Evolutionary conservation across 2,888 invertebrate species (phyloP).

Genomic region (Eupithecia inturbata): DNA sequence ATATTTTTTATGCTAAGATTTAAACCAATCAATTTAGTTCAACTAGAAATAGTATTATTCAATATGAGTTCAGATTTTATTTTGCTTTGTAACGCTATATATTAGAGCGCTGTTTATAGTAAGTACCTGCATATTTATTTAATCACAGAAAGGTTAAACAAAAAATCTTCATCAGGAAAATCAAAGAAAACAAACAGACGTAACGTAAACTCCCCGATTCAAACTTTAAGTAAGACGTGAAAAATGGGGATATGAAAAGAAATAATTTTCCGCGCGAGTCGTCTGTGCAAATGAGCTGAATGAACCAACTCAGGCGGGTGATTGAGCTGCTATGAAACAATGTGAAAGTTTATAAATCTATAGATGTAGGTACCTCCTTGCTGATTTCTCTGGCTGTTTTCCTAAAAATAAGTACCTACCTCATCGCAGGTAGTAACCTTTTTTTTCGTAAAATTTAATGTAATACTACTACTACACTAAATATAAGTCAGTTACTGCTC

Average conservation of each 20-base stretch:
- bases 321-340: conserved; percentile 81
- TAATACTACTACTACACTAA: no score
- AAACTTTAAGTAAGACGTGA: conserved; percentile 83
- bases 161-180: conserved; percentile 36
- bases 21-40: no score
- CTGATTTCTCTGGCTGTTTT: background rate
- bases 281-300: conserved; percentile 85
- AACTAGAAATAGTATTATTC: no score
- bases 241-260: conserved; percentile 83
- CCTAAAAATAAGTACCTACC: background rate
- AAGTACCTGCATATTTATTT: background rate
- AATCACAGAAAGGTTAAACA: conserved; percentile 8
- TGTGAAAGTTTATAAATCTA: conserved; percentile 54
- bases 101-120: background rate
- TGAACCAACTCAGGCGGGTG: conserved; percentile 79
- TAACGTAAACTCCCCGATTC: conserved; percentile 61
- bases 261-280: conserved; percentile 84
- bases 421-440: background rate
- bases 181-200: conserved; percentile 69
- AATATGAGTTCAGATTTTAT: no score
- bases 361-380: conserved; percentile 25
- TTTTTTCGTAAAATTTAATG: background rate
- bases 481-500: no score
- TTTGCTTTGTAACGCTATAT: background rate
- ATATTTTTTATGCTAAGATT: no score